phyloP scores from a whole-genome alignment of 2,797 vertebrate genomes.

The Echeneis naucrates region DNA sequence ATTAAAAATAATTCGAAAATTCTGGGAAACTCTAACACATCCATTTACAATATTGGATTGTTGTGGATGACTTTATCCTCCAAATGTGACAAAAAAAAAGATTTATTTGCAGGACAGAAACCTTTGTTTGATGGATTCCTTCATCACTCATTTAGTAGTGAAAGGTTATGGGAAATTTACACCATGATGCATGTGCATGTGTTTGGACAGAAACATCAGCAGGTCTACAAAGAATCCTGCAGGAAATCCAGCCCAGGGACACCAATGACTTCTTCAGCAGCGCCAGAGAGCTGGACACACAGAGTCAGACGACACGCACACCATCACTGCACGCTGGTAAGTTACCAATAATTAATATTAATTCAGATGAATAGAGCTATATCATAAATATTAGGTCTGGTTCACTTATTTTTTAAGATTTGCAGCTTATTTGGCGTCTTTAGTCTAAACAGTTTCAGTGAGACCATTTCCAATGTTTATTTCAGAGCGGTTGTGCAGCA shows the following conservation, averaged over 20 bases:
- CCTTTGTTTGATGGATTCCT: neutral
- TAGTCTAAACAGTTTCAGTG: neutral
- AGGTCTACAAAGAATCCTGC: constrained; percentile 90
- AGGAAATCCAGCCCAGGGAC: constrained; percentile 95
- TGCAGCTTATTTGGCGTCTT: neutral
- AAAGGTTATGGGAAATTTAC: neutral
- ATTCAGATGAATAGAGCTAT: no score
- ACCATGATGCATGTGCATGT: neutral
- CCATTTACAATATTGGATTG: no score
- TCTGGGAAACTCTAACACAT: no score
- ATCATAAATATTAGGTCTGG: neutral
- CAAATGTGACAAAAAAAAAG: neutral
- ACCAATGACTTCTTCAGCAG: constrained; percentile 93
- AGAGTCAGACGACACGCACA: constrained; percentile 29
- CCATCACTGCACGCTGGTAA: constrained; percentile 57
- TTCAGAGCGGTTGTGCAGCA: constrained; percentile 39
- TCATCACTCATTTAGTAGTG: neutral
- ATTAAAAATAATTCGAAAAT: no score
- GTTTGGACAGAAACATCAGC: constrained; percentile 83
- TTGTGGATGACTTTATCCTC: neutral
- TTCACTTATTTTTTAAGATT: neutral
- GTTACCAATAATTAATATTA: neutral
- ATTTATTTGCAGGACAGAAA: neutral
- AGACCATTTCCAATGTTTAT: neutral
- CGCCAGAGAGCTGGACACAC: constrained; percentile 85